phyloP scores from a whole-genome alignment of 1,140 invertebrate genomes.

The Armadillidium nasatum region DNA sequence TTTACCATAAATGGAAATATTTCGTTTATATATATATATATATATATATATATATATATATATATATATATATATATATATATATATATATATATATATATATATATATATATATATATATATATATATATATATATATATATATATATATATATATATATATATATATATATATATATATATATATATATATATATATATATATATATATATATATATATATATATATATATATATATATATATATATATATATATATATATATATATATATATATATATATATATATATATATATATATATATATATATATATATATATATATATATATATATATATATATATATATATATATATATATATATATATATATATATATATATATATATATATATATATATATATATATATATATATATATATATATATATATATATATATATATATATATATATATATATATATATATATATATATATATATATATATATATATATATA shows the following conservation, averaged over 20 bases:
- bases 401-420: slow-evolving; percentile 24
- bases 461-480: slow-evolving; percentile 21
- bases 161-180: slow-evolving; percentile 24
- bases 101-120: neutral
- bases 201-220: slow-evolving; percentile 16
- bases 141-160: slow-evolving; percentile 24
- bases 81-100: slow-evolving; percentile 17
- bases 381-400: slow-evolving; percentile 24
- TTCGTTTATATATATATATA: slow-evolving; percentile 25
- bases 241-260: slow-evolving; percentile 23
- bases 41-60: slow-evolving; percentile 24
- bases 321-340: slow-evolving; percentile 1
- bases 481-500: neutral
- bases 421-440: slow-evolving; percentile 17
- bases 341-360: slow-evolving; percentile 19
- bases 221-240: neutral
- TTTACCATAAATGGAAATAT: no score
- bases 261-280: slow-evolving; percentile 25
- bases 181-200: slow-evolving; percentile 23
- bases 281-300: slow-evolving; percentile 24
- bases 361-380: slow-evolving; percentile 24
- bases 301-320: slow-evolving; percentile 21
- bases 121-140: slow-evolving; percentile 24
- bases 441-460: neutral
- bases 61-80: slow-evolving; percentile 24